Percentiles rank a stretch among this genome's conserved stretches.
These are phyloP conservation scores for Aphelenchoides besseyi DNA, from an alignment of 1,140 invertebrate genomes.

Conservation along the genomic window DNA sequence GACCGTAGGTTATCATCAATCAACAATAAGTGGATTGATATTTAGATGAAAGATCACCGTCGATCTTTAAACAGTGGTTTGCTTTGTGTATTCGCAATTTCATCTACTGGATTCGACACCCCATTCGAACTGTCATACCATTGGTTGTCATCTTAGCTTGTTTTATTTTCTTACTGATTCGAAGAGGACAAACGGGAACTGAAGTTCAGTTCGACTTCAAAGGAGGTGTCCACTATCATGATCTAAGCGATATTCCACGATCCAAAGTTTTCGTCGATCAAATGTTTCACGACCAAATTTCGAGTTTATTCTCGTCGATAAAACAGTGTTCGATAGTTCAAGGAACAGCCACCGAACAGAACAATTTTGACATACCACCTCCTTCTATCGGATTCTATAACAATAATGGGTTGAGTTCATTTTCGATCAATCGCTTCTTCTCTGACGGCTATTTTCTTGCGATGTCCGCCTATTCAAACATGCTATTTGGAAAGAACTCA, in stretches of 20 bases:
- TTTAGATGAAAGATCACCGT: background rate
- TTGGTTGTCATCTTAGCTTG: background rate
- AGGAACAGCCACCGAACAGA: background rate
- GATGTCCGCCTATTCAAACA: background rate
- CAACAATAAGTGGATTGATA: background rate
- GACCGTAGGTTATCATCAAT: background rate
- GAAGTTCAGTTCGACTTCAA: background rate
- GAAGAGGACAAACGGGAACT: background rate
- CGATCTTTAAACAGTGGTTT: slow-evolving; percentile 2
- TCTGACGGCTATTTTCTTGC: background rate
- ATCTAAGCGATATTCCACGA: background rate
- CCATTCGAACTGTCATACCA: background rate
- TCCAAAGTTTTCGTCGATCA: background rate
- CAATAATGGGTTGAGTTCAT: background rate
- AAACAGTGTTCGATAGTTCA: background rate
- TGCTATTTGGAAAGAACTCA: background rate
- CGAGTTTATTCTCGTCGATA: background rate
- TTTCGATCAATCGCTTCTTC: background rate
- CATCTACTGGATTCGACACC: slow-evolving; percentile 13
- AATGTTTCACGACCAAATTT: background rate
- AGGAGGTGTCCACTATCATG: background rate
- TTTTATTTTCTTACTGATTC: slow-evolving; percentile 8
- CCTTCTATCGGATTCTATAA: slow-evolving; percentile 2
- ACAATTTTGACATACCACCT: slow-evolving; percentile 8
- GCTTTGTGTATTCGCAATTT: background rate